phyloP scores from a whole-genome alignment of 2,888 invertebrate genomes.

The Biston stratarius region DNA sequence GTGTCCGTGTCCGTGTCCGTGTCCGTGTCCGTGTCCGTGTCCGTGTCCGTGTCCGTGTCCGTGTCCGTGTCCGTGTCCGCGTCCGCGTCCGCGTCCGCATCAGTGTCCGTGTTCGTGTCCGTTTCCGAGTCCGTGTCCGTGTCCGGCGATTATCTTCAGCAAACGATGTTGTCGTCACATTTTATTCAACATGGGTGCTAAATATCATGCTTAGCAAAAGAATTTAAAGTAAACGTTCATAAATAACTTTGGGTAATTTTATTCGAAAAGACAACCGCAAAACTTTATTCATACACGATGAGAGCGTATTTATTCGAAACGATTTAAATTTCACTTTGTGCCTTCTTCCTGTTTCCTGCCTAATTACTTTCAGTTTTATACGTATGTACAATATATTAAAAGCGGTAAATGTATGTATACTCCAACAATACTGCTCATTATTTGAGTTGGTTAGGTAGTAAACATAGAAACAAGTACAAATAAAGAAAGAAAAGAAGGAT shows the following conservation, averaged over 20 bases:
- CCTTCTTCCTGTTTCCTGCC: conserved; percentile 44
- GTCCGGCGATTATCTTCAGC: too few species aligned
- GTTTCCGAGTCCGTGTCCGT: too few species aligned
- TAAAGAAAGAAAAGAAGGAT: too few species aligned
- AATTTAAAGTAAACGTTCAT: background rate
- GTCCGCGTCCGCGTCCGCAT: too few species aligned
- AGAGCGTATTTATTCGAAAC: conserved; percentile 33
- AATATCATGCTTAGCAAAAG: background rate
- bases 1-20: too few species aligned
- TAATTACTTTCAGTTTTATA: conserved; percentile 49
- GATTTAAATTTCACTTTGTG: conserved; percentile 46
- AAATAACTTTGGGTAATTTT: background rate
- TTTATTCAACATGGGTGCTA: background rate
- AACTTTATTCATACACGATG: conserved; percentile 11
- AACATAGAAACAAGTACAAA: too few species aligned
- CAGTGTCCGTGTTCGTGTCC: too few species aligned
- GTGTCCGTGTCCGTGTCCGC: too few species aligned
- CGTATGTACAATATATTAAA: conserved; percentile 4
- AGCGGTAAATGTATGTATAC: too few species aligned
- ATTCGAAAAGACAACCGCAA: background rate
- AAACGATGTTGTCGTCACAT: too few species aligned
- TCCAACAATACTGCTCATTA: background rate
- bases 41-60: too few species aligned
- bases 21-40: too few species aligned
- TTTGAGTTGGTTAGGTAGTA: conserved; percentile 1